Conservation (phyloP, 2,888 invertebrate genomes). For the Drosophila neonasuta region DNA sequence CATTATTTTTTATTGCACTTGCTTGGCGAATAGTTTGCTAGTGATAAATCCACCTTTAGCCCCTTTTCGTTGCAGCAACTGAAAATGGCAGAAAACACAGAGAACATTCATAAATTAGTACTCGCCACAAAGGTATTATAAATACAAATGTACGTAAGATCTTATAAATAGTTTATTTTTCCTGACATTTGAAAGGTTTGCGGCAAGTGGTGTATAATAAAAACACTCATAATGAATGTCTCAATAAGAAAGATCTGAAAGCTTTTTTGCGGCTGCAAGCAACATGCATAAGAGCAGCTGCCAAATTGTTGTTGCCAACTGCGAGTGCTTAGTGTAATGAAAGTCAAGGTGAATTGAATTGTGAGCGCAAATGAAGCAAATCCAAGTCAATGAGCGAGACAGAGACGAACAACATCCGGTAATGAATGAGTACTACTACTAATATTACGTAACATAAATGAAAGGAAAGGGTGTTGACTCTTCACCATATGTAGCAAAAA, state of each 20-base stretch:
- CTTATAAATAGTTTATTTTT: conserved; percentile 22
- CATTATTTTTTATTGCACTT: conserved; percentile 58
- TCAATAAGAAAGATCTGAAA: conserved; percentile 10
- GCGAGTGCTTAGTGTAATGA: conserved; percentile 12
- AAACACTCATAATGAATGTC: neutral
- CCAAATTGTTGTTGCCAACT: conserved; percentile 40
- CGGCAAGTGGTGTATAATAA: conserved; percentile 32
- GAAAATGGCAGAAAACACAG: conserved; percentile 54
- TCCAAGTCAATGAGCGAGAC: conserved; percentile 3
- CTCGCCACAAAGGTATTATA: conserved; percentile 18
- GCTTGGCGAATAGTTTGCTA: conserved; percentile 16
- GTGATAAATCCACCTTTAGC: conserved; percentile 43
- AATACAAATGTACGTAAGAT: conserved; percentile 7
- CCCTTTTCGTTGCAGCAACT: conserved; percentile 47
- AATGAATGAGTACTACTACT: too few species aligned
- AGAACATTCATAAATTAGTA: conserved; percentile 42
- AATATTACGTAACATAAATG: neutral
- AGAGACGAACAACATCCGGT: neutral
- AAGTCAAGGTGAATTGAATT: conserved; percentile 54
- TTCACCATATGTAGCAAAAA: neutral
- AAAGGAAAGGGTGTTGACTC: conserved; percentile 1
- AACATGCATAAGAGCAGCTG: conserved; percentile 15
- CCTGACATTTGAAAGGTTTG: conserved; percentile 33
- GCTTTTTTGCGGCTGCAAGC: neutral
- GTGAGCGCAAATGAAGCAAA: conserved; percentile 28